Evolutionary conservation across 2,888 invertebrate genomes (phyloP).

Genomic region (Plagodis dolabraria): DNA sequence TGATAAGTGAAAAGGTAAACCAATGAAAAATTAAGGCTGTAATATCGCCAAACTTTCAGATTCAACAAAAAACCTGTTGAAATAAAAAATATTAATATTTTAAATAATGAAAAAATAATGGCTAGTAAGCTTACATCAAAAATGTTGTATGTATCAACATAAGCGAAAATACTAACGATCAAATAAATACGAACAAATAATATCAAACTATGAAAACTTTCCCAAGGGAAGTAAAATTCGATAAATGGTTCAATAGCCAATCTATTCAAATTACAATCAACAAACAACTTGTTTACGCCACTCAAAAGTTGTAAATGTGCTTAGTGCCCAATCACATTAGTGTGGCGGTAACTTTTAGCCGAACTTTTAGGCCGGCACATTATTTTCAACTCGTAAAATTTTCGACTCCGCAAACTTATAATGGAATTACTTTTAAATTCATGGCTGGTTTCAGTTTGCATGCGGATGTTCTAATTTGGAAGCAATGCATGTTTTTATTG

Average conservation of each 20-base stretch:
- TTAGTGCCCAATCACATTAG: slow-evolving; percentile 73
- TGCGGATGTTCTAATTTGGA: slow-evolving; percentile 54
- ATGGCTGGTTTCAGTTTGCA: slow-evolving; percentile 55
- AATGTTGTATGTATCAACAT: too few species aligned
- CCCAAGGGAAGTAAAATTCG: slow-evolving; percentile 13
- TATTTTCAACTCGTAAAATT: slow-evolving; percentile 68
- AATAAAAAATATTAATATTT: too few species aligned
- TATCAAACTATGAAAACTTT: slow-evolving; percentile 10
- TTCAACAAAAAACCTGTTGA: too few species aligned
- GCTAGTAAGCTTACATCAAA: too few species aligned
- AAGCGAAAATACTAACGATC: background rate
- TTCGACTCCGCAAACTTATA: slow-evolving; percentile 68
- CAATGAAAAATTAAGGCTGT: too few species aligned
- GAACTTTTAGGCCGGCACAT: slow-evolving; percentile 60
- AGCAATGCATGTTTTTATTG: slow-evolving; percentile 44
- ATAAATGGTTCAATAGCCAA: slow-evolving; percentile 27
- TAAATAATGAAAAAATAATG: too few species aligned
- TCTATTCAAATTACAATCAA: slow-evolving; percentile 33
- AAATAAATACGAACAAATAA: background rate
- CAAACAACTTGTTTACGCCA: slow-evolving; percentile 60
- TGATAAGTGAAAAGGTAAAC: too few species aligned
- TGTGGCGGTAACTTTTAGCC: slow-evolving; percentile 54
- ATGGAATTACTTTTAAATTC: slow-evolving; percentile 79
- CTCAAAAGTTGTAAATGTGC: slow-evolving; percentile 66
- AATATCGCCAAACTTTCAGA: too few species aligned